phyloP scores from a whole-genome alignment of 2,888 invertebrate genomes.

The Oasisia sp. region DNA sequence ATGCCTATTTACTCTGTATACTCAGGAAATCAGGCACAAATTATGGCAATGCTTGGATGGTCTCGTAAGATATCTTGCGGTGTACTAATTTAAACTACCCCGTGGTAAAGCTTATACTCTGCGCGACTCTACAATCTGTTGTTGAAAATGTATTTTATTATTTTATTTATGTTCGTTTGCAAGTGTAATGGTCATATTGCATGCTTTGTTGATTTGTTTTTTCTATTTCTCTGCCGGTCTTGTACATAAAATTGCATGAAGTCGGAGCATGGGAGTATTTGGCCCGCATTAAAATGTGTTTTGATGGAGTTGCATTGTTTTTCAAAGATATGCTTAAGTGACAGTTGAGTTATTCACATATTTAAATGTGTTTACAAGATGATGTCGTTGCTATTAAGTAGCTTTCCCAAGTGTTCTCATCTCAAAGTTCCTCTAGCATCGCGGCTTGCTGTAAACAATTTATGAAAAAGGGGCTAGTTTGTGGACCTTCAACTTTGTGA shows the following conservation, averaged over 20 bases:
- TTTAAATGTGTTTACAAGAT: neutral
- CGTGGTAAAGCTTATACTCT: neutral
- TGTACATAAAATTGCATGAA: neutral
- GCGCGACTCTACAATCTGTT: neutral
- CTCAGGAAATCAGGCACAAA: too few relatives aligned
- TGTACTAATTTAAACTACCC: neutral
- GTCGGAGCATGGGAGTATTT: neutral
- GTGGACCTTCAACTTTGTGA: too few relatives aligned
- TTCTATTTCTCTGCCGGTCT: neutral
- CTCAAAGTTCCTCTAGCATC: neutral
- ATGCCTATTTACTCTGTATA: neutral
- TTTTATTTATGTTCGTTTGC: neutral
- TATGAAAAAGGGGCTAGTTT: too few relatives aligned
- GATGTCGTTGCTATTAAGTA: neutral
- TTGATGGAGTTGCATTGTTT: neutral
- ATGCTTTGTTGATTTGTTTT: neutral
- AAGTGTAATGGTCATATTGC: neutral
- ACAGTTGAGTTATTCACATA: neutral
- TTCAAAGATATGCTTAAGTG: neutral
- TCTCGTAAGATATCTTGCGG: neutral
- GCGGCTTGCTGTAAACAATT: too few relatives aligned
- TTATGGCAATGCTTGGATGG: too few relatives aligned
- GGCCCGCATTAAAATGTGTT: slow-evolving; percentile 4
- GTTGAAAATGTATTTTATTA: neutral
- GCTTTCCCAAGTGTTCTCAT: too few relatives aligned